Percentiles rank a stretch among this genome's conserved stretches.
Evolutionary conservation across 2,797 vertebrate genomes (phyloP).

Genomic region (Pseudomugil gertrudae): DNA sequence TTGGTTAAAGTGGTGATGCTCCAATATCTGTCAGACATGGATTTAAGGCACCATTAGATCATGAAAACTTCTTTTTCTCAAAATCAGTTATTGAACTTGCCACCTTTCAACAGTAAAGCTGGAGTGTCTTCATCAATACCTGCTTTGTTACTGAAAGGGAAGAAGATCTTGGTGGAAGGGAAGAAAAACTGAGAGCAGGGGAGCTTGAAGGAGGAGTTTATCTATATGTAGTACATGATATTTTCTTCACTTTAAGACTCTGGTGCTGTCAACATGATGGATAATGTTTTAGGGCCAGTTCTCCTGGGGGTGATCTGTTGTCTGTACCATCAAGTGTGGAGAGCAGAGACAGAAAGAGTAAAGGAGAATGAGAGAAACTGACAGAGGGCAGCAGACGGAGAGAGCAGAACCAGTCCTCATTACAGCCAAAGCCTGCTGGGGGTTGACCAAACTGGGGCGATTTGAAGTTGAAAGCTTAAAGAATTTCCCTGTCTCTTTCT

Average conservation of each 20-base stretch:
- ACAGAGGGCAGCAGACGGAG: constrained; percentile 65
- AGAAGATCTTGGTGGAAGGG: constrained; percentile 29
- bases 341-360: constrained; percentile 55
- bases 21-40: constrained; percentile 50
- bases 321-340: constrained; percentile 68
- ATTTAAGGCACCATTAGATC: constrained; percentile 57
- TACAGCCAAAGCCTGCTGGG: constrained; percentile 73
- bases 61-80: constrained; percentile 23
- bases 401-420: constrained; percentile 67
- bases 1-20: constrained; percentile 47
- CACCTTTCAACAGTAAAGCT: constrained; percentile 7
- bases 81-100: constrained; percentile 17
- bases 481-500: constrained; percentile 55
- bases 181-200: constrained; percentile 28
- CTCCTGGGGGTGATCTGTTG: constrained; percentile 78
- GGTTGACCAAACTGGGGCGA: constrained; percentile 66
- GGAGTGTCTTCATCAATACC: constrained; percentile 20
- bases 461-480: constrained; percentile 74
- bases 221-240: constrained; percentile 69
- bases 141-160: constrained; percentile 41
- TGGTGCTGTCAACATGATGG: constrained; percentile 75
- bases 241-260: constrained; percentile 74
- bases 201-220: constrained; percentile 63
- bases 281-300: constrained; percentile 72
- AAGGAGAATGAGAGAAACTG: constrained; percentile 57